phyloP scores from a whole-genome alignment of 2,888 invertebrate species.

The Andrena camellia region DNA sequence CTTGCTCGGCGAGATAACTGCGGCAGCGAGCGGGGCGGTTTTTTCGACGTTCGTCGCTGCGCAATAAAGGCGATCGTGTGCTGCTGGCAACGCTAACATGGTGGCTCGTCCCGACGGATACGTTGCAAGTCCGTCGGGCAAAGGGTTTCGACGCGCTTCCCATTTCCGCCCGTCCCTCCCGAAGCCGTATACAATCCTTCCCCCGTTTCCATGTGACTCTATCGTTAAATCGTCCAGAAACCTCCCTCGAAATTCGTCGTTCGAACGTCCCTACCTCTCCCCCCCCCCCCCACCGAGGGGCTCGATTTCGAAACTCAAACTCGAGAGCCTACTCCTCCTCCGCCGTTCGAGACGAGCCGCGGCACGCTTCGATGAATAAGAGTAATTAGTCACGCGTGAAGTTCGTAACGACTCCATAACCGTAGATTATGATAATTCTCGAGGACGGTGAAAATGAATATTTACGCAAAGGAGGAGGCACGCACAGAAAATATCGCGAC shows the following conservation, averaged over 20 bases:
- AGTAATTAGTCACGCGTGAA: constrained; percentile 42
- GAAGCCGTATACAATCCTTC: constrained; percentile 47
- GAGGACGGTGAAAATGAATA: constrained; percentile 3
- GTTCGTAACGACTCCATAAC: constrained; percentile 26
- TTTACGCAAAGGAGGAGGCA: constrained; percentile 3
- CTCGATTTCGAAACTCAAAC: constrained; percentile 43
- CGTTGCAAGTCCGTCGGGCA: constrained; percentile 35
- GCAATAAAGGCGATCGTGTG: constrained; percentile 62
- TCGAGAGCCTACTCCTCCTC: background rate
- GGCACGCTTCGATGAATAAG: background rate
- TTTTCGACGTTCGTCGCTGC: constrained; percentile 59
- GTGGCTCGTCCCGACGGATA: constrained; percentile 65
- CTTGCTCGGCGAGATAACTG: constrained; percentile 22
- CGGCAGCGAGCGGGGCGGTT: constrained; percentile 22
- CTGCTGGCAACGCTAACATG: constrained; percentile 67
- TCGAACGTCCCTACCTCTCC: constrained; percentile 18
- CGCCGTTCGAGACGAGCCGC: background rate
- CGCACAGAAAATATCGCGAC: background rate
- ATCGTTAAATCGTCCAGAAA: constrained; percentile 35
- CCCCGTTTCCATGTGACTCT: background rate
- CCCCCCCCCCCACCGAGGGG: background rate
- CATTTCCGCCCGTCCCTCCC: constrained; percentile 42
- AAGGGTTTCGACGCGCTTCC: constrained; percentile 55
- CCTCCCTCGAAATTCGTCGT: constrained; percentile 43
- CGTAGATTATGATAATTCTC: constrained; percentile 23